A percentile compares a stretch with the other conserved stretches of the same genome.
These are phyloP conservation scores for Condylura cristata DNA, from an alignment of 2,113 vertebrate species.

Conservation along the genomic window DNA sequence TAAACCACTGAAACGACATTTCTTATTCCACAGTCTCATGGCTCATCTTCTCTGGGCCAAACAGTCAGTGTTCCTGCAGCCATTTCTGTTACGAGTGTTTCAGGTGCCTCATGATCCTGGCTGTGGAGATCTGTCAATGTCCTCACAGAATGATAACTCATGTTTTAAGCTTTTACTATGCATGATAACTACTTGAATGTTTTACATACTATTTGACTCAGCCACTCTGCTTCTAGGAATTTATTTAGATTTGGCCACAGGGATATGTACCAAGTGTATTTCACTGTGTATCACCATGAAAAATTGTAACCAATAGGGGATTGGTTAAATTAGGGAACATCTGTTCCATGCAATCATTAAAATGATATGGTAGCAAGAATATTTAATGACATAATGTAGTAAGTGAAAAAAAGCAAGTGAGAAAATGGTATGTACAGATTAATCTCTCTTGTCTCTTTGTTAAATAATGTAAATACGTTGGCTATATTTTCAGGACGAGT, in stretches of 20 bases:
- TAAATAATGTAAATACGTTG: neutral
- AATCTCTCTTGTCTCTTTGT: neutral
- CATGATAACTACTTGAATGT: neutral
- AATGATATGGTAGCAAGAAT: slow-evolving; percentile 22
- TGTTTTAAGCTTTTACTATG: neutral
- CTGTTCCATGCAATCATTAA: slow-evolving; percentile 21
- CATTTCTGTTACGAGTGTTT: neutral
- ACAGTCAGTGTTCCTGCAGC: neutral
- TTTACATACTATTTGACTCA: slow-evolving; percentile 5
- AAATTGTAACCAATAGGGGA: neutral
- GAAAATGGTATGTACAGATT: neutral
- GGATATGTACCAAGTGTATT: slow-evolving; percentile 1
- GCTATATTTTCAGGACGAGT: neutral
- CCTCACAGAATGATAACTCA: neutral
- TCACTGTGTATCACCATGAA: neutral
- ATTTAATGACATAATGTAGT: slow-evolving; percentile 2
- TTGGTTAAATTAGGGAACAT: slow-evolving; percentile 45
- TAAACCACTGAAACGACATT: neutral
- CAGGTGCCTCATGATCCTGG: neutral
- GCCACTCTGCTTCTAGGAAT: neutral
- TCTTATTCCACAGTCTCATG: neutral
- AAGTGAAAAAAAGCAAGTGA: neutral
- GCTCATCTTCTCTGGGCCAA: neutral
- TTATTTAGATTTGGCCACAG: slow-evolving; percentile 13
- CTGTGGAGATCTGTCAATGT: neutral